Evolutionary conservation across 2,113 vertebrate species (phyloP), one percentile per base, ranked within the genome.

Genomic region (Labeo catla): DNA sequence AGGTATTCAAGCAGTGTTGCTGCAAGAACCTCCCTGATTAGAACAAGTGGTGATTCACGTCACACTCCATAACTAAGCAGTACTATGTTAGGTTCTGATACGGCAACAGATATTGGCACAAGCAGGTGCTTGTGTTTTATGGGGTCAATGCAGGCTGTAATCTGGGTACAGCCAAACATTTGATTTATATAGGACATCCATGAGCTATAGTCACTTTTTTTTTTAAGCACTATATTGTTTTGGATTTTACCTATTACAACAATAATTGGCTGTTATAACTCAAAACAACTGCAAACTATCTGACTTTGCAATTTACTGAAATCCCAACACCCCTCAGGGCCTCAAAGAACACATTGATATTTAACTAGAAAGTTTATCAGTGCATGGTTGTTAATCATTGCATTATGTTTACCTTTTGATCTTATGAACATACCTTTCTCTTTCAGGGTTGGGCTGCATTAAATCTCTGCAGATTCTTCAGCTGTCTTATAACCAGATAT

Each of bases 401-500:
- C 9, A 61, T 61, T 5, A 23, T 12, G 73, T 76, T 43, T 76
- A 50, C 36, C 36, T 80, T 80, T 63, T 59, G 57, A 4, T 13
- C 34, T 63, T 43, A 39, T 59, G 19, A 59, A 72, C 11, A 73
- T 83, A 50, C 21, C 45, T 74, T 59, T 89, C 45, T 88, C 47
- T 39, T 87, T 6, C 84, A 95, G 95, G 95, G 16, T 81, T 96
- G 74, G 84, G 87, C 34, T 87, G 84, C 10, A 57, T 89, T 6
- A 59, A 76, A 23, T 94, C 93, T 6, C 88, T 98, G 78, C 91
- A 94, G 89, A 94, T 93, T 82, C 91, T 98, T 87, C 90, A 89
- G 66, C 92, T 98, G 65, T 95, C 96, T 73, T 94, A 94, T 90
- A 98, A 97, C 87, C 84, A 36, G 86, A 97, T 98, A 90, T 89